A percentile compares a stretch with the other conserved stretches of the same genome.
These are phyloP conservation scores for Lasioglossum leucozonium DNA, from an alignment of 2,888 invertebrate genomes.

Conservation along the genomic window DNA sequence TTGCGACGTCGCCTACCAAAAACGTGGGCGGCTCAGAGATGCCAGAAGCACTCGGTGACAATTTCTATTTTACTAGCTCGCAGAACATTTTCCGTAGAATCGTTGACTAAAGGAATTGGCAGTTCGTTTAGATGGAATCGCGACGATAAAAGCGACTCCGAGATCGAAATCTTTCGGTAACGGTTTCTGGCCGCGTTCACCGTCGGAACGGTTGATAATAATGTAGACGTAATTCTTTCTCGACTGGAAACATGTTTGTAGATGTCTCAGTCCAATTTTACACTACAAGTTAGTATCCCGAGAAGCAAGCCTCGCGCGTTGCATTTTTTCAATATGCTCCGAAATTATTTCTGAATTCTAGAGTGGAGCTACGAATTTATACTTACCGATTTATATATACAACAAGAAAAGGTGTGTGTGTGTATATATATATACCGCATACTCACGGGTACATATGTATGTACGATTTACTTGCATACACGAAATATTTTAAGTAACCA, in stretches of 20 bases:
- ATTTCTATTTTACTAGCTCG: conserved; percentile 26
- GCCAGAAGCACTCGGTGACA: not conserved
- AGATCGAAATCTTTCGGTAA: conserved; percentile 8
- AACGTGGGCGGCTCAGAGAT: conserved; percentile 10
- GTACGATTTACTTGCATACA: conserved; percentile 67
- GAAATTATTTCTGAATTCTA: conserved; percentile 38
- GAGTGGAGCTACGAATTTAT: conserved; percentile 64
- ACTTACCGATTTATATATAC: conserved; percentile 58
- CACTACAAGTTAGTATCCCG: conserved; percentile 26
- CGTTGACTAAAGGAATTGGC: conserved; percentile 32
- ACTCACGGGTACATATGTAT: conserved; percentile 65
- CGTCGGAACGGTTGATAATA: conserved; percentile 27
- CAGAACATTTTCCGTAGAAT: conserved; percentile 16
- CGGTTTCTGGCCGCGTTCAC: not conserved
- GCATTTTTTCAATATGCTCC: conserved; percentile 50
- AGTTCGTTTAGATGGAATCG: not conserved
- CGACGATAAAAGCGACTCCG: not conserved
- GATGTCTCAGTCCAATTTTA: conserved; percentile 20
- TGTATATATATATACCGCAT: conserved; percentile 66
- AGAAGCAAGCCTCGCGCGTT: conserved; percentile 34
- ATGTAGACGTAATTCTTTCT: conserved; percentile 29
- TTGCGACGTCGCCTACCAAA: not conserved
- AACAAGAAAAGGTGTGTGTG: conserved; percentile 48
- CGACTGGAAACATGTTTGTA: conserved; percentile 2
- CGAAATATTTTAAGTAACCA: conserved; percentile 78